Evolutionary conservation across 2,113 vertebrate genomes (phyloP), one percentile per base, ranked within the genome.

Genomic region (Electrona antarctica): DNA sequence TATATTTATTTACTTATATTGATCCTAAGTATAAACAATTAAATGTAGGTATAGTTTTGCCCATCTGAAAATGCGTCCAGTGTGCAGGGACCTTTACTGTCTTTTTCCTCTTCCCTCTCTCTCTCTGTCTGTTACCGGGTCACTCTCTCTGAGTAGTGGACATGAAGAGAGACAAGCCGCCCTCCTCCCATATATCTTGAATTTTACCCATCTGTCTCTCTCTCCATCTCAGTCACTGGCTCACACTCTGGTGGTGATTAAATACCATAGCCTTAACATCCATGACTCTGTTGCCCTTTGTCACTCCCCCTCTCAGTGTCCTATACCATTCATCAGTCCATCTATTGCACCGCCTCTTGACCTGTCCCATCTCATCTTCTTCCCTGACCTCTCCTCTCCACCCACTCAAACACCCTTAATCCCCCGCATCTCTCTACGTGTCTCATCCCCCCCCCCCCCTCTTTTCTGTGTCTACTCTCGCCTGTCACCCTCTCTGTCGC

Each of bases 211-310:
- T 87, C 85, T 85, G 80, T 76, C 79, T 63, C 74, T 60, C 14
- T 76, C 51, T 57, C 33, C 21, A 28, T 28, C 54, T 15, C 9
- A 12, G 51, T 51, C 12, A 21, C 41, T 75, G 3, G 73, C 67
- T 71, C n/a, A 11, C 73, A 67, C 4, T 1, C 51, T 69, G 47
- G 47, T 64, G 48, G 60, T 57, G 67, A 83, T 83, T 86, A 87
- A 91, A 88, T 74, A 77, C 56, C 54, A 64, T 57, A 68, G 4
- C 54, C 79, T 86, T 69, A 79, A 87, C 75, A 74, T 75, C n/a
- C 49, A 62, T 64, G 46, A 41, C 50, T 71, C 65, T 60, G 33
- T 64, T 76, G 80, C 61, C 69, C 81, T 76, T 67, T 78, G 68
- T 85, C 73, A 41, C 78, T 73, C 47, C 7, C 21, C 69, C 64